Conservation (phyloP, 2,888 invertebrate species). For the Pandemis corylana region DNA sequence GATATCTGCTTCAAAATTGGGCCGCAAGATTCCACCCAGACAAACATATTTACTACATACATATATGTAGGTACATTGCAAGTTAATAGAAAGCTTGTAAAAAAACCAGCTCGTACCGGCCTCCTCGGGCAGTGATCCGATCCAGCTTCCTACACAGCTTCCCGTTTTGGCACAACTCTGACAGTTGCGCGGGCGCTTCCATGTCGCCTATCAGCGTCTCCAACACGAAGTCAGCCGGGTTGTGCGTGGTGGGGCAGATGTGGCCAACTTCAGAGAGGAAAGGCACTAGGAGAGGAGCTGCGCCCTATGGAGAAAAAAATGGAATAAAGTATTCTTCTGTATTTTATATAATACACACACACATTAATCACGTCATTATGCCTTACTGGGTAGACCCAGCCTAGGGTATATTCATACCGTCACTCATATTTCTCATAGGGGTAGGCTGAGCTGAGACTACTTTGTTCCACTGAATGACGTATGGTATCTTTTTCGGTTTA, state of each 20-base stretch:
- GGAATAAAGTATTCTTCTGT: no score
- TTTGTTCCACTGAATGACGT: no score
- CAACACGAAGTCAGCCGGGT: slow-evolving; percentile 90
- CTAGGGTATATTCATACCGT: no score
- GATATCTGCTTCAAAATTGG: not conserved
- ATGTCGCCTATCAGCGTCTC: slow-evolving; percentile 65
- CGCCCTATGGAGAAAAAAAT: slow-evolving; percentile 86
- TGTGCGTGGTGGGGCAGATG: slow-evolving; percentile 90
- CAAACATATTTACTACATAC: no score
- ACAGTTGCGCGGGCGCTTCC: slow-evolving; percentile 66
- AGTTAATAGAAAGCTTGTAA: no score
- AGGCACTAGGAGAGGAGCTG: slow-evolving; percentile 88
- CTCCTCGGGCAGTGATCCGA: slow-evolving; percentile 65
- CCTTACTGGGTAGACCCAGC: no score
- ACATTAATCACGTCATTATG: no score
- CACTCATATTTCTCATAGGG: no score
- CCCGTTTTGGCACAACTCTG: slow-evolving; percentile 75
- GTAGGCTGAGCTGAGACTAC: no score
- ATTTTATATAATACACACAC: no score
- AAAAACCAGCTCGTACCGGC: slow-evolving; percentile 59
- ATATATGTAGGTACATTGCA: no score
- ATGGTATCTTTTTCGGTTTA: no score
- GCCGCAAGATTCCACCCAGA: not conserved
- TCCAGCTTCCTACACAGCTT: slow-evolving; percentile 71
- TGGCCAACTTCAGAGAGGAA: slow-evolving; percentile 87